Base-by-base conservation (phyloP, 2,797 vertebrate genomes). In the Bovichtus variegatus region DNA sequence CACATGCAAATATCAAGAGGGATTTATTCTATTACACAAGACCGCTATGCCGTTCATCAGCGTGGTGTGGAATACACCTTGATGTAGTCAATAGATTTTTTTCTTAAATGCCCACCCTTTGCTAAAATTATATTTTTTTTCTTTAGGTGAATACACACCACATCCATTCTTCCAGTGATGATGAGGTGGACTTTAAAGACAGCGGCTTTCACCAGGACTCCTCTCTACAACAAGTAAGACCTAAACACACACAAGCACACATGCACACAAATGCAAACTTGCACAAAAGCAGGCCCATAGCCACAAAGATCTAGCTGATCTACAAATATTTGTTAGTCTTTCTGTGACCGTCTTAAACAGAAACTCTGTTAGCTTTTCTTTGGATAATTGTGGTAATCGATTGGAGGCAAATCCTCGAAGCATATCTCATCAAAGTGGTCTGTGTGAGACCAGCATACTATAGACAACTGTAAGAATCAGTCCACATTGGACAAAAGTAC, bases 111-210 rank as follows among this genome's bases (percentile, higher is more conserved):
- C 18, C 4, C 36, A 21, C 27, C 8, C 2, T 36, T 50, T 12
- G 13, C 3, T 40, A 15, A 71, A 49, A 50, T 21, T 1, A 1
- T n/a, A n/a, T n/a, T 6, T n/a, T 2, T 51, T 65, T 41, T 69
- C 6, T 53, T 16, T 68, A 96, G 96, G 97, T 99, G 83, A 99
- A 97, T 89, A 97, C 97, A 44, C 98, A 98, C 93, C 97, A 99
- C 92, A 99, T 99, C 91, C 98, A 99, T 93, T 99, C 98, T 83
- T 98, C 98, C 81, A 99, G 97, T 80, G 98, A 99, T 74, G 98
- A 99, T 89, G 98, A 99, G 93, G 97, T 98, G 78, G 98, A 99
- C 93, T 99, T 99, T 86, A 99, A 99, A 95, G 98, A 99, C 93
- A 96, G 96, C 38, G 97, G 97, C 76, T 99, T 99, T 93, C 97